Evolutionary conservation across 2,888 invertebrate species (phyloP).

Genomic region (Nasonovia ribisnigri): DNA sequence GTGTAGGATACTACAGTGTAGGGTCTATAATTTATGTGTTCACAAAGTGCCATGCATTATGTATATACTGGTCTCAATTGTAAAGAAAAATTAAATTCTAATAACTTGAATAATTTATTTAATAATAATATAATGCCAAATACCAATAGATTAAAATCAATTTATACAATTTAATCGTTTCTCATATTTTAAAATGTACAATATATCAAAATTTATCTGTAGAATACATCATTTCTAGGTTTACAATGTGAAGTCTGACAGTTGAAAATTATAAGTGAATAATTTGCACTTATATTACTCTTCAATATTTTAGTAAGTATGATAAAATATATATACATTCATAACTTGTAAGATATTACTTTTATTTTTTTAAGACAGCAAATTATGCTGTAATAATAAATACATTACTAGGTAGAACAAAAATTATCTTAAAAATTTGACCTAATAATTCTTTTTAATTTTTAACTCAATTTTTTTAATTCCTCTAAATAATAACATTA

Average conservation of each 20-base stretch:
- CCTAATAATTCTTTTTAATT: neutral
- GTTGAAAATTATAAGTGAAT: neutral
- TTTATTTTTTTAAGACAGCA: neutral
- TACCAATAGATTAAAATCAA: neutral
- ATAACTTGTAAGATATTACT: neutral
- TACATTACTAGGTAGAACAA: neutral
- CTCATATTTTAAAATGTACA: neutral
- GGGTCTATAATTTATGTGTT: neutral
- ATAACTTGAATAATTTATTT: neutral
- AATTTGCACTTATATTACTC: neutral
- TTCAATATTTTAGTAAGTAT: constrained; percentile 47
- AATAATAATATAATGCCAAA: neutral
- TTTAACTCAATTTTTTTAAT: neutral
- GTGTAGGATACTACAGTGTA: no score
- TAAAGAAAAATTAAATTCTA: neutral
- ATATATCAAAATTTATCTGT: neutral
- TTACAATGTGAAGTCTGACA: neutral
- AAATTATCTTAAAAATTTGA: neutral
- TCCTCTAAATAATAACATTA: neutral
- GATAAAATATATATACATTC: neutral
- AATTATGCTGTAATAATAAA: neutral
- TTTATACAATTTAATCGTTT: no score
- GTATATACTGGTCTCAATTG: neutral
- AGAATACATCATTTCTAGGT: neutral
- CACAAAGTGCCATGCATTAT: neutral